Base-by-base conservation (phyloP, 2,113 vertebrate genomes). In the Rutilus rutilus region DNA sequence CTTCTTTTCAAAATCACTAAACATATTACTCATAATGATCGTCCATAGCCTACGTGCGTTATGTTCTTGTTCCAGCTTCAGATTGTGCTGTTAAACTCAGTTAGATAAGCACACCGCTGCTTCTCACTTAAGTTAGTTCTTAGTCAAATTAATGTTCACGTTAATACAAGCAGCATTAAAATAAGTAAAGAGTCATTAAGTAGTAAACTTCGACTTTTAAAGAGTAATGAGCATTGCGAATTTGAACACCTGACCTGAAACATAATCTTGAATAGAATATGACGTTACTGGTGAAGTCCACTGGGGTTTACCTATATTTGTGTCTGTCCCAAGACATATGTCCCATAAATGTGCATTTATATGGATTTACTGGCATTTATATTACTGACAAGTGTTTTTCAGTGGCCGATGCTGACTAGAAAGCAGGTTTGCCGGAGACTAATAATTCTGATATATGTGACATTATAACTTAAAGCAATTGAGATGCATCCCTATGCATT, bases 1-100 rank as follows among this genome's bases (percentile, higher is more conserved):
- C 54, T 79, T 62, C 4, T n/a, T 52, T 69, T 79, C 87, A 54
- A 85, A 79, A 73, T 59, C 27, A 83, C 67, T 73, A 23, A 27
- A 73, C 23, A 73, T 39, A 67, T 59, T 39, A 33, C 54, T 79
- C 77, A 57, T 25, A 79, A 60, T 52, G n/a, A 12, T 79, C 77
- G 25, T 11, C 17, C 54, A 25, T 30, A n/a, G n/a, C n/a, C n/a
- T n/a, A 59, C 54, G 21, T 79, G 77, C 77, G 14, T 79, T 42
- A 5, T 79, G 77, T 79, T 54, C 57, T 30, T 19, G 52, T 60
- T 60, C 23, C 30, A 11, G 4, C 77, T n/a, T 79, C 57, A 42
- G 52, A 79, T 39, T 79, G 57, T 79, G 36, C 12, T 23, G 30
- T 62, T 76, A 14, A 4, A 36, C 15, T 47, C 71, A 82, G 45